These are phyloP conservation scores for Pollenia labialis DNA, from an alignment of 2,888 invertebrate species.

Conservation along the genomic window DNA sequence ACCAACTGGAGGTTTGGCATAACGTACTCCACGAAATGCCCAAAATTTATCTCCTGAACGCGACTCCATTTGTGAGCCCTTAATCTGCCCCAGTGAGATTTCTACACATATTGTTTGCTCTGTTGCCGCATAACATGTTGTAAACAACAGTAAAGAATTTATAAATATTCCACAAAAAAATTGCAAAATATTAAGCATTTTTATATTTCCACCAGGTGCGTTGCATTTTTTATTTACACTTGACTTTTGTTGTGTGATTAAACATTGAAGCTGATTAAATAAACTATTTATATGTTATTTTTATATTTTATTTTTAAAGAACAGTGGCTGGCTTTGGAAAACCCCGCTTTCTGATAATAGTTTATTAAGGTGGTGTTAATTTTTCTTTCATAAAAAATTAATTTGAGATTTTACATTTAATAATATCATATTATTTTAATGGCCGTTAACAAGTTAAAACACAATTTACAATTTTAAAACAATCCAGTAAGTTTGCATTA, in stretches of 20 bases:
- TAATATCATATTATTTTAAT: too few species aligned
- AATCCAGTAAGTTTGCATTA: too few species aligned
- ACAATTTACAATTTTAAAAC: too few species aligned
- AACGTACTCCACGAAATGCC: constrained; percentile 82
- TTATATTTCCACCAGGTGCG: not conserved
- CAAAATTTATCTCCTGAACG: constrained; percentile 77
- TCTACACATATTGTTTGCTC: constrained; percentile 74
- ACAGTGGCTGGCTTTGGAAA: not conserved
- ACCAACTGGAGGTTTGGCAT: constrained; percentile 80
- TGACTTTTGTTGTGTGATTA: not conserved
- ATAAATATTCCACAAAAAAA: not conserved
- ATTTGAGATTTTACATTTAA: too few species aligned
- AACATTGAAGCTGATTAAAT: not conserved
- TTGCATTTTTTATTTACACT: not conserved
- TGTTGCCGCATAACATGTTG: constrained; percentile 7
- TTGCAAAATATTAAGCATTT: not conserved
- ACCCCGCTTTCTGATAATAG: not conserved
- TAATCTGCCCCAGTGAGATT: constrained; percentile 79
- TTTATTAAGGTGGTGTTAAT: not conserved
- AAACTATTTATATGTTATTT: constrained; percentile 53
- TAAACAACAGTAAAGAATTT: constrained; percentile 18
- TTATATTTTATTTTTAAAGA: constrained; percentile 33
- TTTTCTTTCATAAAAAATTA: not conserved
- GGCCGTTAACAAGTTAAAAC: too few species aligned
- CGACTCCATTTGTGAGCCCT: constrained; percentile 77